Percentiles rank a stretch among this genome's conserved stretches.
Evolutionary conservation across 2,888 invertebrate genomes (phyloP).

Genomic region (Folsomia manolachei): DNA sequence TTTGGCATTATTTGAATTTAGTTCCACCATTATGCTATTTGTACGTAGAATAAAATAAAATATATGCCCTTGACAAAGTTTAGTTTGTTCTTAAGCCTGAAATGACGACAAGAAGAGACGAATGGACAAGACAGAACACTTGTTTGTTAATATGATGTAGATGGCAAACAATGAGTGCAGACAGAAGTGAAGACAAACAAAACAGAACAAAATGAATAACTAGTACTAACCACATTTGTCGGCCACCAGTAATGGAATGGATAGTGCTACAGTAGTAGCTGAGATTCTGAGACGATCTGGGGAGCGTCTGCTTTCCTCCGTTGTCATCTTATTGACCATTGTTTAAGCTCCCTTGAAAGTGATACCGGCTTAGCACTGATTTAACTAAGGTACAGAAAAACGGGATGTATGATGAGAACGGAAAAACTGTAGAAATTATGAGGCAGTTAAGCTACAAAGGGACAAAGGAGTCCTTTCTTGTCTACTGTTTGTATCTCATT

Average conservation of each 20-base stretch:
- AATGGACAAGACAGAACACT: no score
- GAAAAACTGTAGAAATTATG: not conserved
- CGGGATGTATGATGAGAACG: no score
- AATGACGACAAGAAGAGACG: not conserved
- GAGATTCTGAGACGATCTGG: no score
- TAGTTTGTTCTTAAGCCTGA: not conserved
- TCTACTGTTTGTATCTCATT: not conserved
- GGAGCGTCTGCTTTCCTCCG: not conserved
- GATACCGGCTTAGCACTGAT: not conserved
- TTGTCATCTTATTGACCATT: not conserved
- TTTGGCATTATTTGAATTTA: no score
- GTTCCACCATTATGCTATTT: no score
- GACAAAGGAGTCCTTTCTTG: conserved; percentile 9
- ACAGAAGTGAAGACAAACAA: not conserved
- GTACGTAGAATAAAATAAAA: no score
- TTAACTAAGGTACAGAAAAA: no score
- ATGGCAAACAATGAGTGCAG: not conserved
- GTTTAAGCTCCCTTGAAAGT: not conserved
- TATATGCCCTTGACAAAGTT: not conserved
- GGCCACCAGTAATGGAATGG: not conserved
- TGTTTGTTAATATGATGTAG: no score
- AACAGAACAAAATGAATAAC: no score
- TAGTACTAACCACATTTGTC: no score
- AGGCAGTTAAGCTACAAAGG: conserved; percentile 1
- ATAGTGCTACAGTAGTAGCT: no score